Conservation (phyloP, 2,113 vertebrate species). For the Pundamilia nyererei region DNA sequence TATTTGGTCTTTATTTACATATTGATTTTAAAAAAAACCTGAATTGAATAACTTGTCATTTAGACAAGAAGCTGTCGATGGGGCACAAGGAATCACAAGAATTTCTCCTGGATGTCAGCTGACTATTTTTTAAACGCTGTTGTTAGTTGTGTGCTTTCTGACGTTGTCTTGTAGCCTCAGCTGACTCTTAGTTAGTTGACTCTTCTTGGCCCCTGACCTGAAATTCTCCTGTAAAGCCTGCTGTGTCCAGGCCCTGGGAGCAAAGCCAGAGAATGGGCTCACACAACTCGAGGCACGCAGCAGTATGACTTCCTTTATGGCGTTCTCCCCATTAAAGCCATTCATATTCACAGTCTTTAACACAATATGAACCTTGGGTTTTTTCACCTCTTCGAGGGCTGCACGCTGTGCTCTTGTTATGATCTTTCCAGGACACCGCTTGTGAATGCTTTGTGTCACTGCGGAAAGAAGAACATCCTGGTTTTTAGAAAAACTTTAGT, state of each 20-base stretch:
- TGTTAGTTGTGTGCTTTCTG: background rate
- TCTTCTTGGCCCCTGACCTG: background rate
- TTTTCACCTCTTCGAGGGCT: background rate
- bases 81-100: background rate
- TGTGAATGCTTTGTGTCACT: background rate
- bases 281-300: background rate
- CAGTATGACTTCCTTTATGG: background rate
- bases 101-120: background rate
- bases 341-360: background rate
- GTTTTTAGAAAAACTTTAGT: background rate
- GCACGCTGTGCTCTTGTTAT: background rate
- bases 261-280: background rate
- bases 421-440: background rate
- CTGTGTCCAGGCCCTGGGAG: background rate
- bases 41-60: background rate
- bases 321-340: background rate
- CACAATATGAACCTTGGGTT: background rate
- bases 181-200: background rate
- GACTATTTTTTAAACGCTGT: background rate
- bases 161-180: background rate
- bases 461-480: accelerated
- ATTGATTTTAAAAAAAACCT: accelerated
- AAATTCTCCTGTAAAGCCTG: background rate
- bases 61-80: background rate
- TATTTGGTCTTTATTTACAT: background rate